These are phyloP conservation scores for Erebia aethiops DNA, from an alignment of 2,888 invertebrate species.

Conservation along the genomic window DNA sequence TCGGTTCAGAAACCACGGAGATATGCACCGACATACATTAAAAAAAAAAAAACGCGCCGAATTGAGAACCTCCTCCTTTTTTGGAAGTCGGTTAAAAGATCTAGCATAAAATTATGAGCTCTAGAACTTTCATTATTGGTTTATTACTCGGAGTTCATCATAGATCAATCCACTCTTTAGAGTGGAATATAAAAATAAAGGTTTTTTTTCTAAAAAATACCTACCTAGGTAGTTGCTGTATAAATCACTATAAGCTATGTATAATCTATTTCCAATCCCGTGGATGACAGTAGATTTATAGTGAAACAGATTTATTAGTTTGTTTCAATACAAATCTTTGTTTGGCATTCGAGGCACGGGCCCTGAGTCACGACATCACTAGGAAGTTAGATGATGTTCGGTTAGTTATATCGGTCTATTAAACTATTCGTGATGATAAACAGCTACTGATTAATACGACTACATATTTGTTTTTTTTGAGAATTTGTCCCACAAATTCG, in stretches of 20 bases:
- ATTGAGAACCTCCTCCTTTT: too few relatives aligned
- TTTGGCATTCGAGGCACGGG: slow-evolving; percentile 23
- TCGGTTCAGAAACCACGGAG: too few relatives aligned
- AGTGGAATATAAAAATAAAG: too few relatives aligned
- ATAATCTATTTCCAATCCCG: slow-evolving; percentile 17
- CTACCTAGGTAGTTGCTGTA: neutral
- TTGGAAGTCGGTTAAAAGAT: too few relatives aligned
- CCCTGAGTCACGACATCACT: slow-evolving; percentile 15
- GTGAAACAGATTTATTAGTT: slow-evolving; percentile 25
- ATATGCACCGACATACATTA: too few relatives aligned
- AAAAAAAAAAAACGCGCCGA: too few relatives aligned
- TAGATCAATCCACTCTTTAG: too few relatives aligned
- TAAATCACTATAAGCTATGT: slow-evolving; percentile 1
- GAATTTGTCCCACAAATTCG: too few relatives aligned
- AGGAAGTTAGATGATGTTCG: slow-evolving; percentile 13
- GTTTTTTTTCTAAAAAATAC: neutral
- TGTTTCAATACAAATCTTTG: slow-evolving; percentile 27
- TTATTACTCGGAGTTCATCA: too few relatives aligned
- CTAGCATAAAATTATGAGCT: too few relatives aligned
- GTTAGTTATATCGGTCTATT: slow-evolving; percentile 19
- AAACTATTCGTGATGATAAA: slow-evolving; percentile 13
- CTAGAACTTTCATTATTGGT: too few relatives aligned
- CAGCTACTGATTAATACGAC: neutral
- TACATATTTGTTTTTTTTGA: neutral
- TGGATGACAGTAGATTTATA: slow-evolving; percentile 23